Conservation (phyloP, 2,113 vertebrate species). For the Eurystomus gularis region DNA sequence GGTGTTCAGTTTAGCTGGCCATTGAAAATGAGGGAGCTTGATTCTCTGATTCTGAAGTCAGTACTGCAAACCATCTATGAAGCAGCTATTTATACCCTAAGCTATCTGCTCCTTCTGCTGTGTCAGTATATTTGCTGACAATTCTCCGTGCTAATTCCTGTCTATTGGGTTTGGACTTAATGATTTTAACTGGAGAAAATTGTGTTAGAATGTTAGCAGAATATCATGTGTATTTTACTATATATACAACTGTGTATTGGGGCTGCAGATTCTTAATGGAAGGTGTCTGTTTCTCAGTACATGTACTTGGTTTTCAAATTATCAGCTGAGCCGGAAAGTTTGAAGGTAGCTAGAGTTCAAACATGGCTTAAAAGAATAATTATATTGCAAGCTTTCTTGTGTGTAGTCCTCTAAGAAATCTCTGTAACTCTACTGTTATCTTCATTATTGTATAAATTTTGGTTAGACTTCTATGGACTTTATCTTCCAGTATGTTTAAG, state of each 20-base stretch:
- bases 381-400: not conserved
- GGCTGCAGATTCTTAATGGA: not conserved
- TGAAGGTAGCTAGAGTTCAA: not conserved
- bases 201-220: not conserved
- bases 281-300: not conserved
- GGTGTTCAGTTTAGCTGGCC: not conserved
- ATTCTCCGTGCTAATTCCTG: not conserved
- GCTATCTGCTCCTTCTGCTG: not conserved
- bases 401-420: not conserved
- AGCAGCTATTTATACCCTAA: not conserved
- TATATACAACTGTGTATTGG: not conserved
- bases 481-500: not conserved
- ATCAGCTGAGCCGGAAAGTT: not conserved
- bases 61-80: not conserved
- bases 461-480: not conserved
- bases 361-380: not conserved
- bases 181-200: not conserved
- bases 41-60: not conserved
- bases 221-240: not conserved
- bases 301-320: not conserved
- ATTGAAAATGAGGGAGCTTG: not conserved
- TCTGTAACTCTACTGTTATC: not conserved
- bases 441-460: not conserved
- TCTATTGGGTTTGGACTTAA: not conserved
- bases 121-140: not conserved